A percentile compares a stretch with the other conserved stretches of the same genome.
These are phyloP conservation scores for Drosophila putrida DNA, from an alignment of 2,888 invertebrate species.

Conservation along the genomic window DNA sequence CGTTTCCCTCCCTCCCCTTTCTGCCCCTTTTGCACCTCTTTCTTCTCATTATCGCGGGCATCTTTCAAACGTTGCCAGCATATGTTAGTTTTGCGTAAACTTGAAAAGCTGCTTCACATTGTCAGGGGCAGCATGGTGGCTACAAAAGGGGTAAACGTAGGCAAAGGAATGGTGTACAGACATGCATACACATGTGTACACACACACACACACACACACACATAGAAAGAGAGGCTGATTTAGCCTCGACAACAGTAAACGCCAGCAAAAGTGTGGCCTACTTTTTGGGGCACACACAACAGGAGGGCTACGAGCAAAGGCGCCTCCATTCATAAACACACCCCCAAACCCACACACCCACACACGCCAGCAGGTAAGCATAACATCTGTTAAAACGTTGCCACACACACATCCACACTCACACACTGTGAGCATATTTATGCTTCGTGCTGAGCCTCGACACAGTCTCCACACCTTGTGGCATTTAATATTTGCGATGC, in stretches of 20 bases:
- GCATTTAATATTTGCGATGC: constrained; percentile 77
- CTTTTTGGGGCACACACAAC: constrained; percentile 48
- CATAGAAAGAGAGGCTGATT: constrained; percentile 35
- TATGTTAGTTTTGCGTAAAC: constrained; percentile 80
- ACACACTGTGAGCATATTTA: constrained; percentile 56
- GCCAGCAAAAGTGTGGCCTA: constrained; percentile 73
- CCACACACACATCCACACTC: constrained; percentile 43
- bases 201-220: constrained; percentile 7
- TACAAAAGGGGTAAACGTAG: not conserved
- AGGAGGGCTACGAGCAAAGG: constrained; percentile 6
- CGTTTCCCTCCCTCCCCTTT: not conserved
- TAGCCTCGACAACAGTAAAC: constrained; percentile 50
- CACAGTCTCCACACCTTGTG: constrained; percentile 77
- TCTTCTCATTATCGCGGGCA: constrained; percentile 72
- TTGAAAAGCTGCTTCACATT: constrained; percentile 77
- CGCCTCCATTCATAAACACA: constrained; percentile 36
- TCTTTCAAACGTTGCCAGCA: constrained; percentile 77
- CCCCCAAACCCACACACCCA: constrained; percentile 6
- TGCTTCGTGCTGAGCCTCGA: constrained; percentile 66
- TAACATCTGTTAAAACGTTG: constrained; percentile 76
- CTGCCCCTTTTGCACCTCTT: not conserved
- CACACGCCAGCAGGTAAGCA: constrained; percentile 61
- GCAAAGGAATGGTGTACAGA: constrained; percentile 18
- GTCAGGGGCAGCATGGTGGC: constrained; percentile 28
- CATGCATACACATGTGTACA: constrained; percentile 15